Conservation (phyloP, 2,113 vertebrate species). For the Glaucomys volans region DNA sequence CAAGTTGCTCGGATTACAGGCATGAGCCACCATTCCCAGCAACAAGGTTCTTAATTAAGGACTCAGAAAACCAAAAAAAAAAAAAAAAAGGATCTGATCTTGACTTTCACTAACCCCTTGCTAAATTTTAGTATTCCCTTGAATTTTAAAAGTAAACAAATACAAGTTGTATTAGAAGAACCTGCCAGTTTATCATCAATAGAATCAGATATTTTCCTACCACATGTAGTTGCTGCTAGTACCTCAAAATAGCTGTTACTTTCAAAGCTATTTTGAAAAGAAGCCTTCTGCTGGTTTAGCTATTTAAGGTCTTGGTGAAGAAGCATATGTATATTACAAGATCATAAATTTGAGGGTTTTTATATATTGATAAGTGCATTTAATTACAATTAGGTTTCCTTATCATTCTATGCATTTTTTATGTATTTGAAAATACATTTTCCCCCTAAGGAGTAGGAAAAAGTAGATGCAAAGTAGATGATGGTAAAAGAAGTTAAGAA, state of each 20-base stretch:
- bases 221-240: neutral
- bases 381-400: neutral
- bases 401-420: neutral
- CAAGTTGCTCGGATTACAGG: no score
- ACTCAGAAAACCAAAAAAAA: neutral
- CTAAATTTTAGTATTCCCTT: neutral
- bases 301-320: constrained; percentile 8
- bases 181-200: neutral
- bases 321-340: neutral
- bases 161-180: neutral
- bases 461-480: neutral
- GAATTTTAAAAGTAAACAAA: constrained; percentile 30
- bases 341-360: neutral
- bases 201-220: neutral
- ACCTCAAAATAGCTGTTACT: constrained; percentile 24
- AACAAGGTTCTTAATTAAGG: neutral
- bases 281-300: constrained; percentile 3
- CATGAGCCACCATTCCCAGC: no score
- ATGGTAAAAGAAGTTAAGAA: neutral
- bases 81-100: neutral
- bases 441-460: neutral
- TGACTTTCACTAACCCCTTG: neutral
- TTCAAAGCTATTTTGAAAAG: constrained; percentile 26
- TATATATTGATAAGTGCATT: constrained; percentile 16
- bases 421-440: neutral